phyloP scores from a whole-genome alignment of 2,113 vertebrate genomes.

The Bolborhynchus lineola region DNA sequence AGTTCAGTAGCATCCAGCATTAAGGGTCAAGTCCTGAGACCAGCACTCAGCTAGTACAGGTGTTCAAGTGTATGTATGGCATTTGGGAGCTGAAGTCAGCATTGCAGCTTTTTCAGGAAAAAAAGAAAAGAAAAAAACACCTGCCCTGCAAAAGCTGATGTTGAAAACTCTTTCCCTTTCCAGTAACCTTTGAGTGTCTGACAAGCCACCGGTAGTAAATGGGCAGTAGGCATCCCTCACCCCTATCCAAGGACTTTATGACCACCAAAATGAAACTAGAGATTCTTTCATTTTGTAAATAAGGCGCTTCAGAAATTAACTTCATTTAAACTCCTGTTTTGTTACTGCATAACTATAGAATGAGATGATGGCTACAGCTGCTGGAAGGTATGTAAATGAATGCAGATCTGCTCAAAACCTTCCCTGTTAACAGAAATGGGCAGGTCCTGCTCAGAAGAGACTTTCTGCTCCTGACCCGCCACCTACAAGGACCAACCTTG shows the following conservation, averaged over 20 bases:
- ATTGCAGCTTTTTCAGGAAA: not conserved
- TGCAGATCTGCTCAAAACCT: not conserved
- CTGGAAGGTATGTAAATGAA: not conserved
- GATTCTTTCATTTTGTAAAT: not conserved
- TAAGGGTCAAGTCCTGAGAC: not conserved
- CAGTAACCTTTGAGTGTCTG: not conserved
- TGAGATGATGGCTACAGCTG: not conserved
- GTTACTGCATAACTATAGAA: not conserved
- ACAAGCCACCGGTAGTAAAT: not conserved
- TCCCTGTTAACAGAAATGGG: not conserved
- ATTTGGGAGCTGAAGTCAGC: not conserved
- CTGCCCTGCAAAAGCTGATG: not conserved
- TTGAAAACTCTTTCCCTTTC: not conserved
- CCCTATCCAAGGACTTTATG: not conserved
- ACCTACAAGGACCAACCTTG: not conserved
- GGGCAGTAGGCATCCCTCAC: not conserved
- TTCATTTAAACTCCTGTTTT: not conserved
- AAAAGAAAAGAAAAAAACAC: not conserved
- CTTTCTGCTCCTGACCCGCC: not conserved
- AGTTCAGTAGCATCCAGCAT: not conserved
- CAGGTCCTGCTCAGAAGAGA: not conserved
- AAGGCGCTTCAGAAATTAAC: not conserved
- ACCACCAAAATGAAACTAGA: not conserved
- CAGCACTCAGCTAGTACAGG: accelerated
- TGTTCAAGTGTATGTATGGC: not conserved